Conservation (phyloP, 2,888 invertebrate genomes). For the Endotricha flammealis region DNA sequence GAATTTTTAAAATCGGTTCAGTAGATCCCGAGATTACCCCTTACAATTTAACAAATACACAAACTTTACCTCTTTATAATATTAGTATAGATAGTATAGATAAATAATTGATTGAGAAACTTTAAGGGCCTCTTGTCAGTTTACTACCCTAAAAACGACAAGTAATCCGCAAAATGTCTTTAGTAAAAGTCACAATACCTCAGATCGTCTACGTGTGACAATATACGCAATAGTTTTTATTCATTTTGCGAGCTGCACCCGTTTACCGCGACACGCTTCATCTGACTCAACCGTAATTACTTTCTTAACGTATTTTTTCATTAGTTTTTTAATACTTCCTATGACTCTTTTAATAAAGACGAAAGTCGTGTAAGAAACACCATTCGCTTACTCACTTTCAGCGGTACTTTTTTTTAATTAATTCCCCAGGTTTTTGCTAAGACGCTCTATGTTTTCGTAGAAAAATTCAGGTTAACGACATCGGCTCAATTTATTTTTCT, state of each 20-base stretch:
- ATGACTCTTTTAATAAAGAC: slow-evolving; percentile 5
- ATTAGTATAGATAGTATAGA: too few species aligned
- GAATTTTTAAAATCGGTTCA: too few species aligned
- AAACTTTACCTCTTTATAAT: too few species aligned
- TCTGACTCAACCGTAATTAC: slow-evolving; percentile 20
- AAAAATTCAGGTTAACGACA: slow-evolving; percentile 51
- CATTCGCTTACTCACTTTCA: slow-evolving; percentile 27
- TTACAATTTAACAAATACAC: too few species aligned
- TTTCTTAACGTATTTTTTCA: slow-evolving; percentile 17
- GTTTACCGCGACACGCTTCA: slow-evolving; percentile 27
- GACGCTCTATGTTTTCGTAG: slow-evolving; percentile 50
- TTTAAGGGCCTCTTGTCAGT: too few species aligned
- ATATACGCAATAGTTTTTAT: slow-evolving; percentile 8
- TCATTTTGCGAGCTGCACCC: slow-evolving; percentile 14
- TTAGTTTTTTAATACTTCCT: slow-evolving; percentile 9
- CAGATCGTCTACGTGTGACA: neutral
- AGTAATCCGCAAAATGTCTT: too few species aligned
- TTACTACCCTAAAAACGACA: too few species aligned
- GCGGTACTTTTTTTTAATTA: slow-evolving; percentile 59
- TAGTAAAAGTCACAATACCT: neutral
- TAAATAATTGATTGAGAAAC: too few species aligned
- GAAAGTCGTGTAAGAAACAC: neutral
- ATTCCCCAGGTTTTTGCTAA: slow-evolving; percentile 56
- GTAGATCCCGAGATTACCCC: too few species aligned
- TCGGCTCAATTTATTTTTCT: slow-evolving; percentile 20